Evolutionary conservation across 2,113 vertebrate genomes (phyloP).

Genomic region (Microcebus murinus): DNA sequence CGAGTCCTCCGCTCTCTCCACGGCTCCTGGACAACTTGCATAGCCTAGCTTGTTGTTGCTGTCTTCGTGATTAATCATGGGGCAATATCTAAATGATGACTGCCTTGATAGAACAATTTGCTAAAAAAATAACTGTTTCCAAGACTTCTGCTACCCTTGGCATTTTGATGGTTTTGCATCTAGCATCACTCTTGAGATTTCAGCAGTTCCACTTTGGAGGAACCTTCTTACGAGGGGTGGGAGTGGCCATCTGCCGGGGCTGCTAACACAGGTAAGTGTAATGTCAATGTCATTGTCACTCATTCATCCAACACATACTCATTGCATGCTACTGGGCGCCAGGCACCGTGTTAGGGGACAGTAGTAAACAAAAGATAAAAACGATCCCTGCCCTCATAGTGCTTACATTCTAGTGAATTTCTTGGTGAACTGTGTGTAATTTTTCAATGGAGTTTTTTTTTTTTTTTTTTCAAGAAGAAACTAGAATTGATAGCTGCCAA

Average conservation of each 20-base stretch:
- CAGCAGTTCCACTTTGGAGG: not conserved
- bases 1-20: too few relatives aligned
- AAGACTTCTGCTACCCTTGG: not conserved
- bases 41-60: not conserved
- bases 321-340: not conserved
- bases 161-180: not conserved
- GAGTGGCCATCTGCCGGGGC: not conserved
- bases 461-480: not conserved
- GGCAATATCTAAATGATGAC: not conserved
- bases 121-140: not conserved
- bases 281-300: not conserved
- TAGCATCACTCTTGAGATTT: not conserved
- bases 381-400: not conserved
- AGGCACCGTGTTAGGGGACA: not conserved
- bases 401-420: conserved; percentile 15
- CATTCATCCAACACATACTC: not conserved
- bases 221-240: not conserved
- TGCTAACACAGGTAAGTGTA: not conserved
- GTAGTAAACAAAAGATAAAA: not conserved
- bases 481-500: not conserved
- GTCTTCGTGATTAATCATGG: not conserved
- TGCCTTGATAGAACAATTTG: not conserved
- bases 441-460: not conserved
- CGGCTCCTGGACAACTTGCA: not conserved
- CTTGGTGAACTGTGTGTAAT: not conserved